A percentile compares a stretch with the other conserved stretches of the same genome.
Conservation (phyloP, 2,113 vertebrate species). For the Gila orcuttii region DNA sequence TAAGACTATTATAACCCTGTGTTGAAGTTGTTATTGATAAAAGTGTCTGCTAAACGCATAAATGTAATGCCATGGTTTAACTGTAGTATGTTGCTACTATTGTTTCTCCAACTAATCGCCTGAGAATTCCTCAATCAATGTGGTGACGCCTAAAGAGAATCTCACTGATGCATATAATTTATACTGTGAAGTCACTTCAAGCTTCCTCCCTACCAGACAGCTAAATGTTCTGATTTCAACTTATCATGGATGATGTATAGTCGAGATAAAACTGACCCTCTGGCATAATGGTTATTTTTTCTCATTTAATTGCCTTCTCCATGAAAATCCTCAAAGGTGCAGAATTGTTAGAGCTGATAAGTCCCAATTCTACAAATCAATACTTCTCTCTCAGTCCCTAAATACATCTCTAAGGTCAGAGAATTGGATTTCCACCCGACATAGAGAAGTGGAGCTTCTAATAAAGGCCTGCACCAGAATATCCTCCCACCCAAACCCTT, state of each 20-base stretch:
- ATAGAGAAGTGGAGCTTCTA: constrained; percentile 51
- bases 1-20: no score
- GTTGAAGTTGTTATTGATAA: no score
- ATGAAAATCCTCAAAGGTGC: constrained; percentile 62
- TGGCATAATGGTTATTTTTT: constrained; percentile 46
- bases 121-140: background rate
- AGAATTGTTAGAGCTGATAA: constrained; percentile 63
- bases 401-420: constrained; percentile 71
- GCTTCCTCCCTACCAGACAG: background rate
- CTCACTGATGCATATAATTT: background rate
- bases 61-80: background rate
- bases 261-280: constrained; percentile 43
- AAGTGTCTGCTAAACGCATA: no score
- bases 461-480: constrained; percentile 56
- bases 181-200: constrained; percentile 11
- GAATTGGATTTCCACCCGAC: constrained; percentile 68
- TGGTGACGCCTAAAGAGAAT: background rate
- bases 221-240: constrained; percentile 9
- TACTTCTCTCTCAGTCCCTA: constrained; percentile 66
- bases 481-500: constrained; percentile 41
- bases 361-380: constrained; percentile 70
- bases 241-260: constrained; percentile 38
- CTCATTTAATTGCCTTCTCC: constrained; percentile 72
- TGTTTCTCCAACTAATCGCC: background rate
- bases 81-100: background rate